These are phyloP conservation scores for Oryzias woworae DNA, from an alignment of 2,113 vertebrate species.

Conservation along the genomic window DNA sequence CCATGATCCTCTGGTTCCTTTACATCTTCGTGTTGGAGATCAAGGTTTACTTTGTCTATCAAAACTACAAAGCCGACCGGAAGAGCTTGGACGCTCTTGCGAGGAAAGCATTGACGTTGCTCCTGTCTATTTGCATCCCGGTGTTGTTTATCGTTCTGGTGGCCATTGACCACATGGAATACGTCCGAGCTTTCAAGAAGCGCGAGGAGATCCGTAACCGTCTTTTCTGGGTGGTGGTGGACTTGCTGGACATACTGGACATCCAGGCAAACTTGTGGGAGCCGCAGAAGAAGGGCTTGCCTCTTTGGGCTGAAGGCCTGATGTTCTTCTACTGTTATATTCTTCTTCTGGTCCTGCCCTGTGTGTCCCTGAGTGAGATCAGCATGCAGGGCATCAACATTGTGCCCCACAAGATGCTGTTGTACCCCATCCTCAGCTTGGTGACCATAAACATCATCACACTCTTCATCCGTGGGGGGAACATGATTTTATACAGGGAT, in stretches of 20 bases:
- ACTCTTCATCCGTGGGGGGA: slow-evolving; percentile 79
- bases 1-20: slow-evolving; percentile 84
- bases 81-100: slow-evolving; percentile 77
- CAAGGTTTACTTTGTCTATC: slow-evolving; percentile 83
- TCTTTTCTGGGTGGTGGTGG: slow-evolving; percentile 83
- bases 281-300: slow-evolving; percentile 80
- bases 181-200: slow-evolving; percentile 80
- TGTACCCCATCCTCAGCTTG: slow-evolving; percentile 82
- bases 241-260: slow-evolving; percentile 80
- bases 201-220: slow-evolving; percentile 80
- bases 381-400: slow-evolving; percentile 85
- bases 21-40: slow-evolving; percentile 84
- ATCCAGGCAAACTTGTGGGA: slow-evolving; percentile 84
- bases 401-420: slow-evolving; percentile 82
- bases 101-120: slow-evolving; percentile 76
- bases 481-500: slow-evolving; percentile 79
- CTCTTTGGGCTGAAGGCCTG: slow-evolving; percentile 79
- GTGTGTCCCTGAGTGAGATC: slow-evolving; percentile 81
- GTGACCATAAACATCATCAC: slow-evolving; percentile 81
- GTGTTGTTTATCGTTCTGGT: slow-evolving; percentile 77
- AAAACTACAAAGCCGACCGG: slow-evolving; percentile 82
- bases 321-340: slow-evolving; percentile 86
- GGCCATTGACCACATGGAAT: slow-evolving; percentile 82
- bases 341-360: slow-evolving; percentile 79
- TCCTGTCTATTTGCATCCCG: slow-evolving; percentile 78